phyloP scores from a whole-genome alignment of 2,797 vertebrate species.

The Coendou prehensilis region DNA sequence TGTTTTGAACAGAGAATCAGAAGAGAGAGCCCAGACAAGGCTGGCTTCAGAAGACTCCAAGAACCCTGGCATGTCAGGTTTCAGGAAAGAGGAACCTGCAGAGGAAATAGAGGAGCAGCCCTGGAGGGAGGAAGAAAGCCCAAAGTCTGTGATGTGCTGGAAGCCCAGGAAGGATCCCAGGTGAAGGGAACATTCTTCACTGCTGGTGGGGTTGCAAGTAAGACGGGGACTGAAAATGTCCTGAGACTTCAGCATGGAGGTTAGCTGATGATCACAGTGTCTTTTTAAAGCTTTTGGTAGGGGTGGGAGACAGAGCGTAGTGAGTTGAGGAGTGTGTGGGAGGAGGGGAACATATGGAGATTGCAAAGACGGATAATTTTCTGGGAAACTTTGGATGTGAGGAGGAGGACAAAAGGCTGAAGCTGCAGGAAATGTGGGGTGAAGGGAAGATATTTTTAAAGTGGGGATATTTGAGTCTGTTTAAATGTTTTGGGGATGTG shows the following conservation, averaged over 20 bases:
- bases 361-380: slow-evolving; percentile 35
- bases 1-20: not conserved
- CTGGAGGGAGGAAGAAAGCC: not conserved
- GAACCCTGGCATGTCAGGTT: not conserved
- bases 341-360: slow-evolving; percentile 76
- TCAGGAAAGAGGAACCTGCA: not conserved
- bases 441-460: slow-evolving; percentile 68
- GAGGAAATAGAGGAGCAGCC: not conserved
- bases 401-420: slow-evolving; percentile 66
- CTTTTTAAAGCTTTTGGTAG: slow-evolving; percentile 27
- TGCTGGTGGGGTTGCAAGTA: not conserved
- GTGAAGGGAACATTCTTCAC: not conserved
- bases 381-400: slow-evolving; percentile 55
- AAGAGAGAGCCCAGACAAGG: not conserved
- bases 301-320: not conserved
- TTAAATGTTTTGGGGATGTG: not conserved
- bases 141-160: not conserved
- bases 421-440: slow-evolving; percentile 58
- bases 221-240: not conserved
- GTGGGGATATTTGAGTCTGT: not conserved
- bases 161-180: not conserved
- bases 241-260: not conserved
- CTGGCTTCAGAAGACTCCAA: not conserved
- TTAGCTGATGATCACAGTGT: not conserved
- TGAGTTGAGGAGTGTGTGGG: slow-evolving; percentile 57